Conservation (phyloP, 2,888 invertebrate species). For the Lapara coniferarum region DNA sequence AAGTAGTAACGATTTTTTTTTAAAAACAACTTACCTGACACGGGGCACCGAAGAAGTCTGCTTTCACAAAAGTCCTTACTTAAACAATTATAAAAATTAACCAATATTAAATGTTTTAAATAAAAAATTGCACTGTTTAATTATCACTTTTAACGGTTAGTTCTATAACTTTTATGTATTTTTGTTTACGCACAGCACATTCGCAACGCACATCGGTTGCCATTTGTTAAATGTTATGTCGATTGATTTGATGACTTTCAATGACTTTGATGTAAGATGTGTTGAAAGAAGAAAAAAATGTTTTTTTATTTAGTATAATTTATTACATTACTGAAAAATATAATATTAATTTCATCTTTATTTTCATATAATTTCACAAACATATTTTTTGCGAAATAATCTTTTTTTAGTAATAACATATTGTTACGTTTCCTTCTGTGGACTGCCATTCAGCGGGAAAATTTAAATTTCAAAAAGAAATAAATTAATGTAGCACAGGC, state of each 20-base stretch:
- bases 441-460: too few species aligned
- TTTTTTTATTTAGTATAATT: not conserved
- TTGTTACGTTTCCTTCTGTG: too few species aligned
- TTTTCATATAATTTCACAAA: too few species aligned
- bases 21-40: slow-evolving; percentile 31
- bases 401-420: too few species aligned
- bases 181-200: slow-evolving; percentile 48
- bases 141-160: not conserved
- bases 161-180: slow-evolving; percentile 11
- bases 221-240: slow-evolving; percentile 38
- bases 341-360: not conserved
- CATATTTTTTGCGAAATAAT: too few species aligned
- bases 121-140: slow-evolving; percentile 9
- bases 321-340: not conserved
- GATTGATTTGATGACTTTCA: slow-evolving; percentile 52
- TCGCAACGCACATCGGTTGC: slow-evolving; percentile 32
- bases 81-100: not conserved
- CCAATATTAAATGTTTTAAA: not conserved
- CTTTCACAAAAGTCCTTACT: not conserved
- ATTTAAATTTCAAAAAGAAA: too few species aligned
- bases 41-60: slow-evolving; percentile 1
- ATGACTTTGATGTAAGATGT: too few species aligned
- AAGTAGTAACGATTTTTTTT: slow-evolving; percentile 25
- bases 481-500: too few species aligned
- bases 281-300: slow-evolving; percentile 17